Base-by-base conservation (phyloP, 2,888 invertebrate species). In the Orthonychiurus folsomi region DNA sequence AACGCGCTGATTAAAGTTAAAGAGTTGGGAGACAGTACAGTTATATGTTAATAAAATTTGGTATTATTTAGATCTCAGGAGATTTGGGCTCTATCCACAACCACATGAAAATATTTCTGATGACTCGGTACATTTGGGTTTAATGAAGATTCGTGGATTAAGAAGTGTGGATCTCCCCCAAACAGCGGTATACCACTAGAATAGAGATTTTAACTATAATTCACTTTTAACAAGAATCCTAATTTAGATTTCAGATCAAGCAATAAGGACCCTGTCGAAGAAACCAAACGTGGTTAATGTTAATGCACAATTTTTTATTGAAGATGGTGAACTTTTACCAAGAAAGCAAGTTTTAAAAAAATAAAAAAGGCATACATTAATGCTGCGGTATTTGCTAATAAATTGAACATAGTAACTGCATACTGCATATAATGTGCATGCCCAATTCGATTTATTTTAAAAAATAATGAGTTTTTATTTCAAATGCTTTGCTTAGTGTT, bases 111-210 rank as follows among this genome's bases (percentile, higher is more conserved):
- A 58, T 37, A 63, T 68, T n/a, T 65, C 66, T 1, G 68, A 68
- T 28, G 25, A 61, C 15, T 57, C 62, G 21, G 60, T 68, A 23
- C 24, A 57, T 52, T 62, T 65, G 20, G 68, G 68, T 12, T 21
- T 68, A 5, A n/a, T 63, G 18, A 59, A 61, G 58, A 59, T 66
- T 2, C 27, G 60, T 1, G 65, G 66, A 37, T 58, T 68, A 9
- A 63, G 62, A 1, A 59, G 55, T 0, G 37, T 68, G 1, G 65
- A 66, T 48, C 52, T 63, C n/a, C 66, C 68, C 3, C 64, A 65
- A 62, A 68, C 68, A 21, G 60, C 63, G 20, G 68, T 68, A 63
- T n/a, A n/a, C n/a, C n/a, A n/a, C n/a, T n/a, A n/a, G n/a, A n/a
- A n/a, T n/a, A n/a, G n/a, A 21, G 62, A 60, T 53, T 28, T 24